Base-by-base conservation (phyloP, 2,888 invertebrate species). In the Epistrophe eligans region DNA sequence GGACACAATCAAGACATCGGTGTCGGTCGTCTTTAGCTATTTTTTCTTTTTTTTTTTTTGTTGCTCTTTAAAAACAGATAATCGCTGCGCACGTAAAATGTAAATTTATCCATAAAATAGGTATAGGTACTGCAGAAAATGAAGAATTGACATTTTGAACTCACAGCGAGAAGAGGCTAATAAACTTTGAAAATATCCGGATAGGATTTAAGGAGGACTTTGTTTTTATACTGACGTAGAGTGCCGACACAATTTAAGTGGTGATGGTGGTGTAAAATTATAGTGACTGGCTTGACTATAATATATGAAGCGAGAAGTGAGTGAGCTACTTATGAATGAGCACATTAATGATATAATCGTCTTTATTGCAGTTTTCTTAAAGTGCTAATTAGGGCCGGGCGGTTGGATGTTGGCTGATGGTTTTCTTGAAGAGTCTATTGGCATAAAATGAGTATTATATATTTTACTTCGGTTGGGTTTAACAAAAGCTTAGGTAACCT, bases 71-170 rank as follows among this genome's bases (percentile, higher is more conserved):
- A 50, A 38, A 28, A 67, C 13, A 28, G 32, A 77, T 55, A 80
- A 77, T 40, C 67, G 66, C 71, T 79, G 66, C 57, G 43, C 77
- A 66, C 72, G 72, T 77, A 55, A 45, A 72, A 62, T 48, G 66
- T 67, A 48, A 71, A 48, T 62, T 28, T 45, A 28, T 45, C 28
- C 76, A 62, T 72, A 74, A 48, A 64, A 58, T 43, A 35, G 35
- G 35, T 35, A 60, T 11, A n/a, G n/a, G n/a, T n/a, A n/a, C n/a
- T n/a, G n/a, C n/a, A 35, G 58, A 77, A 76, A 70, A 28, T 66
- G 84, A 60, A 38, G 72, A 58, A 80, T 80, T 60, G 66, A 52
- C 77, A 71, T 57, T 74, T 79, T 71, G 24, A 24, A 19, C 35
- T 76, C 32, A n/a, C 9, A 40, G 24, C n/a, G n/a, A 57, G 57